Base-by-base conservation (phyloP, 2,113 vertebrate genomes). In the Nematolebias whitei region DNA sequence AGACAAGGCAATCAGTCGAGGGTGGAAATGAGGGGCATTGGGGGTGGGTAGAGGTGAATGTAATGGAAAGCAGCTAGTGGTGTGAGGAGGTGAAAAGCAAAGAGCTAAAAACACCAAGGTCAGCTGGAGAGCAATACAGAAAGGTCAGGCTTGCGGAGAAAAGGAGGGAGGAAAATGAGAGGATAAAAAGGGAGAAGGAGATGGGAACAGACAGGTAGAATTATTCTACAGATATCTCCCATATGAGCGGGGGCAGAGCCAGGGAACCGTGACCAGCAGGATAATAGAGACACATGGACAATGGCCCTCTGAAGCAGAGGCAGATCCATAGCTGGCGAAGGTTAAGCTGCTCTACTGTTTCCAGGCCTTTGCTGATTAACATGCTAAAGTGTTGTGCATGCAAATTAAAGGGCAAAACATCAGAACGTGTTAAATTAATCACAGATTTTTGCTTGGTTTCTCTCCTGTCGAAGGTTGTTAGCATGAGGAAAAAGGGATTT, bases 181-280 rank as follows among this genome's bases (percentile, higher is more conserved):
- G 23, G 62, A 71, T 73, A 75, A 61, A 22, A 26, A 75, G 63
- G 50, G 22, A 66, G 77, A 74, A 52, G 67, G 49, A 68, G 59
- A 83, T 82, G 59, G 71, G 73, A 89, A 87, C 76, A 82, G 87
- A 89, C 87, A 89, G 82, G 85, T 88, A 59, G 78, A 79, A 85
- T 88, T 78, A 83, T 83, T 87, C 59, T 68, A 78, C 74, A 84
- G 82, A 86, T 83, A 76, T 80, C 77, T 73, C 78, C 78, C 76
- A 81, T 79, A 76, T 76, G 78, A 85, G 68, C 4, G 4, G 68
- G 68, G 80, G 71, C 72, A 69, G 65, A 73, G 71, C 47, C 12
- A 38, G 71, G 54, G 64, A 78, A 69, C 79, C 76, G 62, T 85
- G 83, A 84, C 80, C 84, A 57, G 82, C 78, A 85, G 77, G 55